Evolutionary conservation across 2,888 invertebrate species (phyloP), one percentile per base, ranked within the genome.

Genomic region (Leptura quadrifasciata): DNA sequence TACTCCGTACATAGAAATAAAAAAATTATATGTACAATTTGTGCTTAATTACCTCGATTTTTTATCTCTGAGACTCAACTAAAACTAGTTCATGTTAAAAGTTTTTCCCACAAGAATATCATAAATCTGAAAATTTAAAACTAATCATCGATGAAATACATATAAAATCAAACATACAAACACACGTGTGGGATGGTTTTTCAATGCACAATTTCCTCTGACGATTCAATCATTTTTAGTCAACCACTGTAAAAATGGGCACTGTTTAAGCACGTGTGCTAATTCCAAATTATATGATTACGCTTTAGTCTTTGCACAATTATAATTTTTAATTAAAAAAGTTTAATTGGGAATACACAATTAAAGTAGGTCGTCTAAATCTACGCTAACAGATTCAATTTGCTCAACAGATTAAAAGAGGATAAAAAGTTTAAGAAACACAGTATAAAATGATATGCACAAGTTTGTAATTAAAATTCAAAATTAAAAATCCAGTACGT

Each of bases 251-350:
- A 21, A 20, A 57, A n/a, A n/a, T 0, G 3, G 61, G 39, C n/a
- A 65, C 21, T 17, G 6, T 65, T 47, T 2, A 47, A 65, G 39
- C 47, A 15, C n/a, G 39, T 65, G 17, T 47, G 15, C 31, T 63
- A 35, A 63, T 63, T 63, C 21, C 15, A 47, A 47, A 20, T 47
- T 65, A 21, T 65, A 52, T 47, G 31, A 52, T 21, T 39, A 47
- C 9, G 17, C 47, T 8, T 20, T 65, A 52, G 47, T 65, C 39
- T 21, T 64, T 31, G 39, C 64, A 52, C 47, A 65, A 65, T 47
- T 52, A 52, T 39, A 52, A 24, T 65, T 65, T 65, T 65, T 65
- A 65, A 65, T 47, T 65, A 65, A 65, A 65, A 65, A 65, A 65
- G 64, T 65, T 65, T 65, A 47, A 65, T 65, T 31, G 12, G 47